phyloP scores from a whole-genome alignment of 2,888 invertebrate species.

The Pammene fasciana region DNA sequence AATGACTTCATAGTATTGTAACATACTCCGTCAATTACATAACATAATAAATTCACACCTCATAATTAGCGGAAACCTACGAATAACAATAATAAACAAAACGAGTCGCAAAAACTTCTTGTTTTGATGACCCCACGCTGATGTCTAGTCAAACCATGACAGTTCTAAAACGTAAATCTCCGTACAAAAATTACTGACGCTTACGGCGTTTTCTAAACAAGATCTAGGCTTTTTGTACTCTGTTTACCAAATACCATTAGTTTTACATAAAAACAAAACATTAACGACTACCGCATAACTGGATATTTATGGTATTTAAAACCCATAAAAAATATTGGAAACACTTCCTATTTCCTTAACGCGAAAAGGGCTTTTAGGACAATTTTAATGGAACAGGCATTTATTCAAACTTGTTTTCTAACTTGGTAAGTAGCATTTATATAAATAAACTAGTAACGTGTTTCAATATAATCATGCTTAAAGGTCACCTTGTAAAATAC shows the following conservation, averaged over 20 bases:
- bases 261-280: slow-evolving; percentile 34
- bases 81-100: slow-evolving; percentile 15
- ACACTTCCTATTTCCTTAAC: slow-evolving; percentile 44
- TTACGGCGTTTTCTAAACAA: neutral
- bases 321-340: slow-evolving; percentile 24
- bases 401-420: slow-evolving; percentile 3
- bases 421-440: neutral
- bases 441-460: neutral
- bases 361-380: slow-evolving; percentile 32
- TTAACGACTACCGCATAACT: slow-evolving; percentile 38
- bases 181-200: neutral
- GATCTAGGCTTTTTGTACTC: slow-evolving; percentile 8
- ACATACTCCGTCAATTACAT: slow-evolving; percentile 12
- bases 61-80: slow-evolving; percentile 32
- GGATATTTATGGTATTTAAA: slow-evolving; percentile 31
- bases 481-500: neutral
- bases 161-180: neutral
- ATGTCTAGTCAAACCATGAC: neutral
- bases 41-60: slow-evolving; percentile 12
- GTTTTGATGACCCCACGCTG: slow-evolving; percentile 33
- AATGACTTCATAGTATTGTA: slow-evolving; percentile 8
- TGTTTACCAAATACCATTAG: slow-evolving; percentile 37
- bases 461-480: neutral
- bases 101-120: slow-evolving; percentile 33
- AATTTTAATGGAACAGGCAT: neutral